Base-by-base conservation (phyloP, 2,113 vertebrate genomes). In the Dicaeum eximium region DNA sequence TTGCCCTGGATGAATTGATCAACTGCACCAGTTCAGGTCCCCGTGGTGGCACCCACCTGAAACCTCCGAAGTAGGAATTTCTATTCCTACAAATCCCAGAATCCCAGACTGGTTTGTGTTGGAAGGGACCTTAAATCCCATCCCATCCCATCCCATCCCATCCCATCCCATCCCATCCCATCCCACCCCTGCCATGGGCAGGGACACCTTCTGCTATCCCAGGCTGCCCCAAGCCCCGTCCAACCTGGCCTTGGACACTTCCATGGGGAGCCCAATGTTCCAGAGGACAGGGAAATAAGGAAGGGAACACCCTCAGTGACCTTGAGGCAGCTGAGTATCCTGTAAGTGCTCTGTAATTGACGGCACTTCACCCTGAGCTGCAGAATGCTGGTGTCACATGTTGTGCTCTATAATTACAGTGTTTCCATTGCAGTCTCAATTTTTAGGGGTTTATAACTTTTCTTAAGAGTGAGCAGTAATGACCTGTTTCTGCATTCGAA, bases 401-500 rank as follows among this genome's bases (percentile, higher is more conserved):
- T 42, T 42, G 37, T 81, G 71, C 57, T 81, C 53, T 72, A 14
- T 88, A 96, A 95, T 96, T 94, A 91, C 96, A 95, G 22, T 67
- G 73, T 96, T 96, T 95, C 94, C 35, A 12, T 18, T 88, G 87
- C 92, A 93, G 80, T 96, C 77, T 80, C 90, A 56, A 35, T 97
- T 97, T 96, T 94, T 89, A 80, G 93, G 77, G 77, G 47, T 70
- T 70, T 96, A 69, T 86, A 92, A 75, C 44, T 93, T 93, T 80
- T 48, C 53, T 91, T 54, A 47, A 44, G 54, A 73, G 25, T 31
- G 54, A 71, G 78, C 66, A 87, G 92, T 80, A 86, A 57, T 40
- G 50, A 69, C 53, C 96, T 97, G 83, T 87, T 98, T 97, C 96
- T 96, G 95, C 97, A 98, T 97, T 96, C 97, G 1, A 94, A 94